Percentiles rank a stretch among this genome's conserved stretches.
These are phyloP conservation scores for Euschistus heros DNA, from an alignment of 1,140 invertebrate species.

Conservation along the genomic window DNA sequence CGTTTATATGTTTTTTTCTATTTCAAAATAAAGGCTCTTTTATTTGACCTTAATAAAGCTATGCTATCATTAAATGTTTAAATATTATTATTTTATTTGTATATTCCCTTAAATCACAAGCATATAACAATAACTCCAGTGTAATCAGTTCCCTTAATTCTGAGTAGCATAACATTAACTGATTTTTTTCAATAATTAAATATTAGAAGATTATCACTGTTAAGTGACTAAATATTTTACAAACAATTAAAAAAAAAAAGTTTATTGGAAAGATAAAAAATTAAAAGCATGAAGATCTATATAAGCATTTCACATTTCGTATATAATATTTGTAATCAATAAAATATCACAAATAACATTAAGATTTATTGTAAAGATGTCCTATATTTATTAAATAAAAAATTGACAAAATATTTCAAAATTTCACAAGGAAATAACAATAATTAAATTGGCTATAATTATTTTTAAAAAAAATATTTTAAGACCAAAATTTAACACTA, in stretches of 20 bases:
- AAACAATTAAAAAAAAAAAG: constrained; percentile 1
- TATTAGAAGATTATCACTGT: no score
- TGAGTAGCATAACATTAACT: no score
- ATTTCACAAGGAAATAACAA: constrained; percentile 7
- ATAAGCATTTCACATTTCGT: constrained; percentile 12
- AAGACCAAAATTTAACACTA: constrained; percentile 15
- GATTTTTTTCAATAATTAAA: no score
- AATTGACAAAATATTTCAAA: constrained; percentile 2
- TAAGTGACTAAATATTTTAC: no score
- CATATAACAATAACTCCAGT: no score
- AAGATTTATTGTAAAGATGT: constrained; percentile 11
- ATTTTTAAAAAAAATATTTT: constrained; percentile 9
- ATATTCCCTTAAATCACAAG: no score
- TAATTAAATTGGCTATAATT: constrained; percentile 9
- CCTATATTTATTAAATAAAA: constrained; percentile 8
- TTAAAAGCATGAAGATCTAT: constrained; percentile 14
- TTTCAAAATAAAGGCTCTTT: no score
- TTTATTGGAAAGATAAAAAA: constrained; percentile 16
- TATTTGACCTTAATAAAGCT: no score
- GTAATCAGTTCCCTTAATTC: no score
- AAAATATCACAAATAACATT: constrained; percentile 18
- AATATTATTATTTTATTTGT: no score
- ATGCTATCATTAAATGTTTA: no score
- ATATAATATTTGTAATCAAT: constrained; percentile 12
- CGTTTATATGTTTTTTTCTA: no score